Evolutionary conservation across 2,113 vertebrate species (phyloP), one percentile per base, ranked within the genome.

Genomic region (Chaetorhynchus papuensis): DNA sequence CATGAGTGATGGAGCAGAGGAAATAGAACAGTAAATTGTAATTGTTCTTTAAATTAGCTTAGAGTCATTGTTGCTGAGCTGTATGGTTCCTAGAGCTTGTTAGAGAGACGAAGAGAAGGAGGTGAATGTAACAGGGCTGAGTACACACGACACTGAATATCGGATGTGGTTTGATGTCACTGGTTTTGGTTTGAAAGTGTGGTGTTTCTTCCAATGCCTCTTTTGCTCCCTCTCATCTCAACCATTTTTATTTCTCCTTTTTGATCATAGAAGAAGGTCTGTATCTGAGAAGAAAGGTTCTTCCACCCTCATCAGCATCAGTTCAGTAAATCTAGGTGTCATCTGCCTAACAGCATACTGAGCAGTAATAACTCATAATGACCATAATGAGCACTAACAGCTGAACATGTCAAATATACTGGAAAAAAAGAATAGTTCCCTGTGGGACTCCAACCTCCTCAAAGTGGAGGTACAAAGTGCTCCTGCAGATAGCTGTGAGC

Each of bases 351-450:
- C 89, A 90, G 90, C 54, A 13, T 97, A 97, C 96, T 94, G 95
- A 97, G 92, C 65, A 70, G 90, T 96, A 97, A 96, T 96, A 95
- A 93, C 83, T 96, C 81, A 78, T 97, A 97, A 96, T 94, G 95
- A 93, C 93, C 82, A 21, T 97, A 97, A 96, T 95, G 93, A 97
- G 84, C 81, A 81, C 83, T 96, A 97, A 94, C 95, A 96, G 95
- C 93, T 94, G 95, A 96, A 87, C 92, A 31, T 96, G 95, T 97
- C 95, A 97, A 97, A 97, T 96, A 96, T 16, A 89, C 81, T 77
- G 92, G 86, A 87, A 78, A 72, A 71, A 94, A 87, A 90, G 89
- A 93, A 88, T 72, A 61, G 77, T 56, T 95, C 87, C 95, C 92
- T 57, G 3, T 96, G 97, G 93, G 84, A 96, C 70, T 91, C 27